Conservation (phyloP, 2,113 vertebrate genomes). For the Todiramphus saurophagus region DNA sequence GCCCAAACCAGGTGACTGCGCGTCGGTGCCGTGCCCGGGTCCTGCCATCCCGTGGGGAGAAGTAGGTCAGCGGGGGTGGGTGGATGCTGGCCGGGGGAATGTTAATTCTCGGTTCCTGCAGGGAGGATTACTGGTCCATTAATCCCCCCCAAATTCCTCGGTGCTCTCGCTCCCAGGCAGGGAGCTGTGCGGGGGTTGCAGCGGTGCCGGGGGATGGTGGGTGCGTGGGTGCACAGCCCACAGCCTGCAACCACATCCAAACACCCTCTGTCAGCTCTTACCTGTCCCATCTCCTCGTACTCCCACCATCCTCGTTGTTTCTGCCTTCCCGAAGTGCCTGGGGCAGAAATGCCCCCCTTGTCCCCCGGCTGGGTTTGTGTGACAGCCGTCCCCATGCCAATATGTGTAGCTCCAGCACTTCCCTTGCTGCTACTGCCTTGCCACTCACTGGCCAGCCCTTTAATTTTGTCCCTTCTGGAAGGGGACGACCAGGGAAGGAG, state of each 20-base stretch:
- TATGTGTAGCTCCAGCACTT: rapidly evolving
- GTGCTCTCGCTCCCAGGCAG: not conserved
- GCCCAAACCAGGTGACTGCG: constrained; percentile 90
- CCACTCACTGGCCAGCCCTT: not conserved
- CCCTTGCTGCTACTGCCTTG: not conserved
- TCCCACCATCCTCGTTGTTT: not conserved
- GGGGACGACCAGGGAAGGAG: not conserved
- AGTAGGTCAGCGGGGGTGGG: constrained; percentile 53
- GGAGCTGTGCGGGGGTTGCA: not conserved
- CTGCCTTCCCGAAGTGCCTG: not conserved
- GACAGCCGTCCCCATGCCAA: rapidly evolving
- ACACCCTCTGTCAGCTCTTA: not conserved
- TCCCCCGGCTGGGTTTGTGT: not conserved
- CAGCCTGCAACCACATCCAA: not conserved
- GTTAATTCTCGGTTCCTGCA: constrained; percentile 73
- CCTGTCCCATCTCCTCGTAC: rapidly evolving
- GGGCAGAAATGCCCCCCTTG: rapidly evolving
- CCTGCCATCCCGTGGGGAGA: not conserved
- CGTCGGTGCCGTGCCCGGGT: not conserved
- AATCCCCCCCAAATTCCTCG: constrained; percentile 24
- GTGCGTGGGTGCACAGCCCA: not conserved
- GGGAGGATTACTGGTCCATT: constrained; percentile 68
- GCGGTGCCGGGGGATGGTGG: rapidly evolving
- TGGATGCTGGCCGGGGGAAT: constrained; percentile 60
- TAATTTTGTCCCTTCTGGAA: not conserved